Evolutionary conservation across 2,113 vertebrate species (phyloP).

Genomic region (Semicossyphus pulcher): DNA sequence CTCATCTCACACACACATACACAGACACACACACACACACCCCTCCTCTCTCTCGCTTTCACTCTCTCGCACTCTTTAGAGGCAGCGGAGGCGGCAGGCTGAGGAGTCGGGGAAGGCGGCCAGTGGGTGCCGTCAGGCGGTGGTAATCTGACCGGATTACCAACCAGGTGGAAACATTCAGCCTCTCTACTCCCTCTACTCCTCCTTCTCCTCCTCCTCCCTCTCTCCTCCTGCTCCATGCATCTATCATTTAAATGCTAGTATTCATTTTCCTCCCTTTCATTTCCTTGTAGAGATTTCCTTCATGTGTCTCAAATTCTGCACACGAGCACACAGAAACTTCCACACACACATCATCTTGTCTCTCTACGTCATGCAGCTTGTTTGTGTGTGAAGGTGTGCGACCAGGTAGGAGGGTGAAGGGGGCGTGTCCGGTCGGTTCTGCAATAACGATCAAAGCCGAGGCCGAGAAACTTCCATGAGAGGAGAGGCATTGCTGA

Average conservation of each 20-base stretch:
- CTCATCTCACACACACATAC: slow-evolving; percentile 61
- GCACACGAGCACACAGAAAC: slow-evolving; percentile 3
- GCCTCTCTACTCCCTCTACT: slow-evolving; percentile 61
- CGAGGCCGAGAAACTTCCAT: slow-evolving; percentile 53
- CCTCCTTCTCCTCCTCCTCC: slow-evolving; percentile 21
- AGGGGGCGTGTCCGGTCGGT: slow-evolving; percentile 51
- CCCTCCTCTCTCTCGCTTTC: slow-evolving; percentile 59
- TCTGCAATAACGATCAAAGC: slow-evolving; percentile 63
- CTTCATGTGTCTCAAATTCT: too few species aligned
- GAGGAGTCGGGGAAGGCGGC: slow-evolving; percentile 73
- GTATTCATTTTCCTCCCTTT: neutral
- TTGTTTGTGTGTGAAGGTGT: slow-evolving; percentile 34
- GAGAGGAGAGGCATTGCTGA: slow-evolving; percentile 42
- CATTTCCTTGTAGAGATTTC: too few species aligned
- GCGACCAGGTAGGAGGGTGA: slow-evolving; percentile 43
- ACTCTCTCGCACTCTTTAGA: slow-evolving; percentile 69
- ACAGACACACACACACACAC: slow-evolving; percentile 30
- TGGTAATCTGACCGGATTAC: slow-evolving; percentile 86
- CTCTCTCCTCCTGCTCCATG: slow-evolving; percentile 11
- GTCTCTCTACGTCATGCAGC: slow-evolving; percentile 15
- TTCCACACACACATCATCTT: neutral
- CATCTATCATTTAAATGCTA: slow-evolving; percentile 49
- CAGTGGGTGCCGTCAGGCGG: slow-evolving; percentile 80
- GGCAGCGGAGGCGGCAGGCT: slow-evolving; percentile 67
- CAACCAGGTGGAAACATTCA: slow-evolving; percentile 86